phyloP scores from a whole-genome alignment of 2,888 invertebrate genomes.

The Pyrrhosoma nymphula region DNA sequence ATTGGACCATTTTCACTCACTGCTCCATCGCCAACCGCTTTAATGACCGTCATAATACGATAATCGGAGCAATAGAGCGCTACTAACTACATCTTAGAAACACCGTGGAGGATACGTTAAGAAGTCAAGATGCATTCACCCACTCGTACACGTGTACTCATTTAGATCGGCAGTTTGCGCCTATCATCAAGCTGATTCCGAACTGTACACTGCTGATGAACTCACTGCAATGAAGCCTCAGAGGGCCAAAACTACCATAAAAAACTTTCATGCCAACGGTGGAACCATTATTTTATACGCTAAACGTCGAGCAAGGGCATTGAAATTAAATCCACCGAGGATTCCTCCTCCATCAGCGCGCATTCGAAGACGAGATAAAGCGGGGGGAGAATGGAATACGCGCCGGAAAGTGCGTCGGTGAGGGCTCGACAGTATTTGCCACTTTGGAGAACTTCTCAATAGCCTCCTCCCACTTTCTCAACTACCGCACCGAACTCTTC shows the following conservation, averaged over 20 bases:
- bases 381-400: neutral
- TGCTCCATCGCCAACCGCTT: too few species aligned
- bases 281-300: neutral
- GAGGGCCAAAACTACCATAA: neutral
- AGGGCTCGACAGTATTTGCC: slow-evolving; percentile 33
- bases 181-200: neutral
- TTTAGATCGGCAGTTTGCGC: neutral
- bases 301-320: neutral
- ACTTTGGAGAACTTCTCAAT: slow-evolving; percentile 41
- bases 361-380: slow-evolving; percentile 1
- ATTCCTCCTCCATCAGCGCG: neutral
- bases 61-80: too few species aligned
- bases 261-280: neutral
- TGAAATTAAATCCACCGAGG: neutral
- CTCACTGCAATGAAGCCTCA: too few species aligned
- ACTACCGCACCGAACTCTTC: too few species aligned
- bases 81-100: too few species aligned
- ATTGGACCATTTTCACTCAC: too few species aligned
- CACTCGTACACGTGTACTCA: neutral
- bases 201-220: neutral
- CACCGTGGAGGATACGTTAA: too few species aligned
- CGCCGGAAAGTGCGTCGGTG: neutral
- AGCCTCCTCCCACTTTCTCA: neutral
- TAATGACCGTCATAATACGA: too few species aligned
- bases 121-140: neutral